phyloP scores from a whole-genome alignment of 1,140 invertebrate genomes.

The Papilio aristodemus region DNA sequence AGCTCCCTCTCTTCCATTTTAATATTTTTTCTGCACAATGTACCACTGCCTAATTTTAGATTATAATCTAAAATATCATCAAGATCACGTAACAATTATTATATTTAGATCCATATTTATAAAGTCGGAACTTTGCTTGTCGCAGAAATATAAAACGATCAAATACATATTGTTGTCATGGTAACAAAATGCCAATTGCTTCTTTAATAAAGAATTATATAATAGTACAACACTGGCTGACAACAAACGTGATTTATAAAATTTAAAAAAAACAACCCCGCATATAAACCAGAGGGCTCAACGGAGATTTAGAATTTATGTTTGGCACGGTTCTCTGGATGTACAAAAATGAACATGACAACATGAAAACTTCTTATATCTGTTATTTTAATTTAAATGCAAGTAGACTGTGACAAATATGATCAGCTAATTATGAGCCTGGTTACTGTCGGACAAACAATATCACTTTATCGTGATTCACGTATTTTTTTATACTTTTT shows the following conservation, averaged over 20 bases:
- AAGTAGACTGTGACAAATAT: too few relatives aligned
- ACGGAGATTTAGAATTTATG: background rate
- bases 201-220: constrained; percentile 28
- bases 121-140: constrained; percentile 5
- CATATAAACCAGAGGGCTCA: background rate
- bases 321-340: background rate
- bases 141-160: constrained; percentile 32
- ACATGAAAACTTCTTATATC: too few relatives aligned
- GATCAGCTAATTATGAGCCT: too few relatives aligned
- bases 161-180: constrained; percentile 30
- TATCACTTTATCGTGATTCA: too few relatives aligned
- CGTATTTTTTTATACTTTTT: too few relatives aligned
- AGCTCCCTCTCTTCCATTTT: constrained; percentile 71
- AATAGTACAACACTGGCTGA: constrained; percentile 19
- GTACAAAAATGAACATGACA: too few relatives aligned
- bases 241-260: background rate
- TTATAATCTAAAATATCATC: constrained; percentile 6
- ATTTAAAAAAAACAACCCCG: background rate
- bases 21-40: background rate
- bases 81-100: background rate
- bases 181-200: constrained; percentile 36
- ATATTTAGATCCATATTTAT: background rate
- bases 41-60: background rate
- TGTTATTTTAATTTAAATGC: too few relatives aligned
- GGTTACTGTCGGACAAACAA: too few relatives aligned